These are phyloP conservation scores for Cydia amplana DNA, from an alignment of 1,140 invertebrate genomes.

Conservation along the genomic window DNA sequence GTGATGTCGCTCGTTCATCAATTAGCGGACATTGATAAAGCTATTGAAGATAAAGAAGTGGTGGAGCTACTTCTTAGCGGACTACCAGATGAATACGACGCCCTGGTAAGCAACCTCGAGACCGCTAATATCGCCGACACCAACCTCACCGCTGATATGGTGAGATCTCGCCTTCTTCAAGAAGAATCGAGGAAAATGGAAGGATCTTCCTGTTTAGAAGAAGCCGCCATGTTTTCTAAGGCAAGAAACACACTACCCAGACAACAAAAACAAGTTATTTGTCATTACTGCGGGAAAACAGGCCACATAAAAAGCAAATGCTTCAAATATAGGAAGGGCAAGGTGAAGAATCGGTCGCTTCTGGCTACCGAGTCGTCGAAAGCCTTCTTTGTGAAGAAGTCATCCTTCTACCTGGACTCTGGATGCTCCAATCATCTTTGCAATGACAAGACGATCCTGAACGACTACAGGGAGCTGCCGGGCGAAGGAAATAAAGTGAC, in stretches of 20 bases:
- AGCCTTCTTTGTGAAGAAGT: neutral
- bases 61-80: conserved; percentile 7
- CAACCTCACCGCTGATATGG: neutral
- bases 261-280: neutral
- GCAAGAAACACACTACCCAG: neutral
- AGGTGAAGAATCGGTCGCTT: neutral
- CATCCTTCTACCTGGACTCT: neutral
- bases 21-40: neutral
- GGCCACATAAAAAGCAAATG: neutral
- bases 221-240: neutral
- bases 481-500: too few species aligned
- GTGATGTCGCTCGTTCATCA: neutral
- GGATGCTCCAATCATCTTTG: neutral
- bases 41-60: conserved; percentile 10
- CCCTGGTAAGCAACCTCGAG: neutral
- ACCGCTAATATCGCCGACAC: neutral
- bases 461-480: neutral
- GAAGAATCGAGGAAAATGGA: neutral
- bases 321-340: neutral
- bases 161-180: neutral
- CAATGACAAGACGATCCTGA: neutral
- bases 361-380: neutral
- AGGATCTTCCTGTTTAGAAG: neutral
- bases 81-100: neutral
- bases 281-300: neutral